phyloP scores from a whole-genome alignment of 2,113 vertebrate species.

The Microtus richardsoni region DNA sequence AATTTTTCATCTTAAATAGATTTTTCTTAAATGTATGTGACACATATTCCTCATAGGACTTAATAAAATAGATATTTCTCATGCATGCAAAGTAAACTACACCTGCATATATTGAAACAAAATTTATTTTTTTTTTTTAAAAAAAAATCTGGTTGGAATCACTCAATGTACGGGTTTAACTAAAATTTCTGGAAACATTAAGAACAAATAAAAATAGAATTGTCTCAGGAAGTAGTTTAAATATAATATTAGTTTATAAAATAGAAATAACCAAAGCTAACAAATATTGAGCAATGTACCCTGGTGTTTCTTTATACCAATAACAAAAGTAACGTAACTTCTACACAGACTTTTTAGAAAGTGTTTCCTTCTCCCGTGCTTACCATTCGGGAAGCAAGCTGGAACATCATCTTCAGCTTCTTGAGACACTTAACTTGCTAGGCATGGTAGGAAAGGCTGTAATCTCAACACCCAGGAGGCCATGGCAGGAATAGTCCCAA shows the following conservation, averaged over 20 bases:
- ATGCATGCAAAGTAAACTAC: slow-evolving; percentile 78
- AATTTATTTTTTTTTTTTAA: slow-evolving; percentile 57
- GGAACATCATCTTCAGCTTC: slow-evolving; percentile 40
- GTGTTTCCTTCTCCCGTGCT: slow-evolving; percentile 5
- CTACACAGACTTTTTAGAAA: slow-evolving; percentile 1
- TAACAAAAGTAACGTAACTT: slow-evolving; percentile 48
- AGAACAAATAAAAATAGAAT: slow-evolving; percentile 42
- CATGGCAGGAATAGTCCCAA: not conserved
- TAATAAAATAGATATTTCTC: slow-evolving; percentile 81
- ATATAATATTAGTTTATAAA: slow-evolving; percentile 33
- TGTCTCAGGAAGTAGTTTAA: slow-evolving; percentile 52
- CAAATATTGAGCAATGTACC: slow-evolving; percentile 14
- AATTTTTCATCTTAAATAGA: slow-evolving; percentile 82
- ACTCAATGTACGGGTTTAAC: slow-evolving; percentile 57
- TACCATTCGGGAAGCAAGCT: not conserved
- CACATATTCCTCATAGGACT: slow-evolving; percentile 79
- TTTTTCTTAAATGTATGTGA: slow-evolving; percentile 83
- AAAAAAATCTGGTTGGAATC: slow-evolving; percentile 59
- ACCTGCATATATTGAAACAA: slow-evolving; percentile 76
- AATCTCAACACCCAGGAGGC: not conserved
- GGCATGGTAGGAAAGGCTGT: not conserved
- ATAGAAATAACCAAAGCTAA: slow-evolving; percentile 16
- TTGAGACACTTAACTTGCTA: slow-evolving; percentile 31
- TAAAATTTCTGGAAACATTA: slow-evolving; percentile 55
- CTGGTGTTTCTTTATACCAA: not conserved